A percentile compares a stretch with the other conserved stretches of the same genome.
Evolutionary conservation across 2,113 vertebrate species (phyloP).

Genomic region (Mungos mungo): DNA sequence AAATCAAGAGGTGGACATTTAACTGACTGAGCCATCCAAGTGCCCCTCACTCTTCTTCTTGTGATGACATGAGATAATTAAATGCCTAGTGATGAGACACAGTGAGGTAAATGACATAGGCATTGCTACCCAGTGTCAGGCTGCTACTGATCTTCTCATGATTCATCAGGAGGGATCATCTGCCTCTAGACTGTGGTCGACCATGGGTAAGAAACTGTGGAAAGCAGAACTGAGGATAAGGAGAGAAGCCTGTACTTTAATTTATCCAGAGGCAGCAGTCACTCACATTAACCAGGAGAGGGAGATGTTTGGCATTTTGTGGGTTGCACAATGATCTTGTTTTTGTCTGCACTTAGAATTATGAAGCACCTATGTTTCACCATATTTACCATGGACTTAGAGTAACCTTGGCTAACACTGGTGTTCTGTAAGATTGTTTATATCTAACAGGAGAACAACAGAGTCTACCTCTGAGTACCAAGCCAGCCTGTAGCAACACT

Average conservation of each 20-base stretch:
- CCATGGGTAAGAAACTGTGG: not conserved
- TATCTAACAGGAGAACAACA: not conserved
- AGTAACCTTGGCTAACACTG: not conserved
- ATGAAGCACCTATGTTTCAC: not conserved
- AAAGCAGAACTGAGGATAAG: not conserved
- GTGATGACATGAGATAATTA: not conserved
- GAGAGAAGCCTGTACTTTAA: not conserved
- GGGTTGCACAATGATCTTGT: not conserved
- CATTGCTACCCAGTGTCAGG: not conserved
- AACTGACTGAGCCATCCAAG: not conserved
- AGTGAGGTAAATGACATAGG: not conserved
- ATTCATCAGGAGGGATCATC: not conserved
- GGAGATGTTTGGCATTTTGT: not conserved
- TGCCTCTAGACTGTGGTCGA: not conserved
- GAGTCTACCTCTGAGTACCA: not conserved
- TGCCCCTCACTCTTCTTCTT: not conserved
- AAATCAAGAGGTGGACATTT: not conserved
- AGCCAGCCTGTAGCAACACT: not conserved
- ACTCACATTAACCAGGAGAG: not conserved
- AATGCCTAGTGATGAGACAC: not conserved
- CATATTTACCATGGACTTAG: not conserved
- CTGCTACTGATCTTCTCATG: not conserved
- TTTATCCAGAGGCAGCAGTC: not conserved
- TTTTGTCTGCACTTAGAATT: not conserved
- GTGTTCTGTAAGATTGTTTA: conserved; percentile 1